Conservation (phyloP, 2,113 vertebrate genomes). For the Oceanites oceanicus region DNA sequence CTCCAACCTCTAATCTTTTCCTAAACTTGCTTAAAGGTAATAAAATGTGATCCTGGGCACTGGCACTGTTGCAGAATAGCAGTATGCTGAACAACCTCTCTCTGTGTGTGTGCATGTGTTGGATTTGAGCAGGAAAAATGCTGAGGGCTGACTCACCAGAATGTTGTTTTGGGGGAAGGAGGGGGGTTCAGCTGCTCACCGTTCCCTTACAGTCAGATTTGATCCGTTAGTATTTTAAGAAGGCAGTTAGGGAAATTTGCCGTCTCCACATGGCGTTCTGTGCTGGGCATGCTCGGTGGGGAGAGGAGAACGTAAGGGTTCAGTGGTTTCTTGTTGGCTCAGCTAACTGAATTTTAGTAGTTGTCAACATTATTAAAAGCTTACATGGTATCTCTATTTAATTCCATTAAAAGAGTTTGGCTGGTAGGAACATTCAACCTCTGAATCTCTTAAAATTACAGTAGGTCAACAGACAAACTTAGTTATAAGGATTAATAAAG, state of each 20-base stretch:
- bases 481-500: not conserved
- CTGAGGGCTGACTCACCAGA: not conserved
- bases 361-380: conserved; percentile 1
- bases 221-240: not conserved
- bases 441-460: not conserved
- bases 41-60: not conserved
- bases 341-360: not conserved
- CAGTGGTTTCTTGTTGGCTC: not conserved
- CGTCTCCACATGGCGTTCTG: not conserved
- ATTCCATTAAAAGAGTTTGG: not conserved
- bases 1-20: not conserved
- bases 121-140: not conserved
- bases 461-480: not conserved
- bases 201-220: not conserved
- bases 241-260: not conserved
- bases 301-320: not conserved
- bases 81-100: not conserved
- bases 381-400: not conserved
- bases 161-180: not conserved
- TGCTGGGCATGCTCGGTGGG: not conserved
- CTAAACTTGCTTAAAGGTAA: not conserved
- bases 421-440: not conserved
- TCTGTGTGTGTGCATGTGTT: not conserved
- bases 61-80: not conserved
- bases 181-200: not conserved